phyloP scores from a whole-genome alignment of 35 echinoderm and acorn worm species.

The Heliocidaris tuberculata region DNA sequence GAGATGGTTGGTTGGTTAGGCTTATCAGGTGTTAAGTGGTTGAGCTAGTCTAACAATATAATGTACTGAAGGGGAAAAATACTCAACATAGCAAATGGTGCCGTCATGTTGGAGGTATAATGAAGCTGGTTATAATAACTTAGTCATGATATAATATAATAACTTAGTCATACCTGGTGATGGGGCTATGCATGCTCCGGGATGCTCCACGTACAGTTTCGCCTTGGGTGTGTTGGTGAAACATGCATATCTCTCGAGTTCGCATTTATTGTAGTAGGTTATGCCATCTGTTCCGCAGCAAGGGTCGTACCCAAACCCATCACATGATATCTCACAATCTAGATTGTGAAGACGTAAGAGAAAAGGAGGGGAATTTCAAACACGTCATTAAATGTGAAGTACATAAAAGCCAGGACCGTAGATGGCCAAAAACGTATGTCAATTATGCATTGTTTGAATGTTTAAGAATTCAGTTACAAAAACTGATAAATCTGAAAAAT shows the following conservation, averaged over 20 bases:
- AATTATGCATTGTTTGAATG: too few species aligned
- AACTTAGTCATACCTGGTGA: background rate
- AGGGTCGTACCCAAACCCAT: constrained; percentile 53
- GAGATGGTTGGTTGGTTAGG: too few species aligned
- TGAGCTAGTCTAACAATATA: too few species aligned
- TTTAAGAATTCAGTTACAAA: too few species aligned
- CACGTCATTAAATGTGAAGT: background rate
- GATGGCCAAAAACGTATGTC: too few species aligned
- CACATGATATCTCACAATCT: background rate
- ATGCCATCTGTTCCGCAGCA: constrained; percentile 61
- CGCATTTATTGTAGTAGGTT: constrained; percentile 72
- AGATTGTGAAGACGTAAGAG: background rate
- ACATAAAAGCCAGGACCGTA: background rate
- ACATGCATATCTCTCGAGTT: constrained; percentile 54
- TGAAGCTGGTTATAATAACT: too few species aligned
- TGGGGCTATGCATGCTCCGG: constrained; percentile 10
- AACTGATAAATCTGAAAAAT: too few species aligned
- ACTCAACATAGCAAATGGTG: too few species aligned
- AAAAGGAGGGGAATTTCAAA: background rate
- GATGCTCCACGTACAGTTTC: constrained; percentile 2
- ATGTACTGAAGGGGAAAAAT: too few species aligned
- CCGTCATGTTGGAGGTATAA: too few species aligned
- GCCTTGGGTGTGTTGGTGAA: constrained; percentile 14
- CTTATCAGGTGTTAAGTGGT: too few species aligned
- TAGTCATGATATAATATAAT: too few species aligned